phyloP scores from a whole-genome alignment of 2,113 vertebrate genomes.

The Tinamus guttatus region DNA sequence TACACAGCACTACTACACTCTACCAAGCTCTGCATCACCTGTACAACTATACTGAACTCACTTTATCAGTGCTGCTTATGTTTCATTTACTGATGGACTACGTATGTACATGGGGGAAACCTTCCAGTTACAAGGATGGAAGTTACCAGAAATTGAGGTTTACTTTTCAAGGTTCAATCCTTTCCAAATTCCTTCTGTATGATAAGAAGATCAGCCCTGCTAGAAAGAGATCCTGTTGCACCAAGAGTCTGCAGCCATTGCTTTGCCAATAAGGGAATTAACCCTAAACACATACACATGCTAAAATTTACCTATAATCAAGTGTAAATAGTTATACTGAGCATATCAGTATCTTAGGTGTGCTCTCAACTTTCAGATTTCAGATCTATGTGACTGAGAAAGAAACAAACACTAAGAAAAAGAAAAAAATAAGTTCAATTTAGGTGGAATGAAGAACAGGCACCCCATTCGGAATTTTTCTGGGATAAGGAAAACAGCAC shows the following conservation, averaged over 20 bases:
- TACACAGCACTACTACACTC: fast-evolving
- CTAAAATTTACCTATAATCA: neutral
- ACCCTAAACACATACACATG: fast-evolving
- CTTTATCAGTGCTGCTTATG: neutral
- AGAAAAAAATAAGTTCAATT: neutral
- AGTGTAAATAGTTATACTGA: neutral
- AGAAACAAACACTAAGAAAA: neutral
- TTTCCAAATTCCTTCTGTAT: neutral
- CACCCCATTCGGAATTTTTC: neutral
- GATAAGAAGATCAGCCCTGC: neutral
- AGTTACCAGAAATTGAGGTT: neutral
- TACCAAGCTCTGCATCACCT: neutral
- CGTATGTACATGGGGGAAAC: neutral
- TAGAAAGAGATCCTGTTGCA: neutral
- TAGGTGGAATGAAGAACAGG: neutral
- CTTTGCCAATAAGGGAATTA: neutral
- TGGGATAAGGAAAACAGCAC: neutral
- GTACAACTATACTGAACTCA: neutral
- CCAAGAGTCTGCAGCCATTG: neutral
- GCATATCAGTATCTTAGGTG: fast-evolving
- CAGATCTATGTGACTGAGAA: neutral
- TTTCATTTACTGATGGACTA: neutral
- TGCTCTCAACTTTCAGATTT: neutral
- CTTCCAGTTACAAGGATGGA: neutral
- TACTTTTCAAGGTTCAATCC: neutral